A percentile compares a stretch with the other conserved stretches of the same genome.
Conservation (phyloP, 2,113 vertebrate species). For the Perccottus glenii region DNA sequence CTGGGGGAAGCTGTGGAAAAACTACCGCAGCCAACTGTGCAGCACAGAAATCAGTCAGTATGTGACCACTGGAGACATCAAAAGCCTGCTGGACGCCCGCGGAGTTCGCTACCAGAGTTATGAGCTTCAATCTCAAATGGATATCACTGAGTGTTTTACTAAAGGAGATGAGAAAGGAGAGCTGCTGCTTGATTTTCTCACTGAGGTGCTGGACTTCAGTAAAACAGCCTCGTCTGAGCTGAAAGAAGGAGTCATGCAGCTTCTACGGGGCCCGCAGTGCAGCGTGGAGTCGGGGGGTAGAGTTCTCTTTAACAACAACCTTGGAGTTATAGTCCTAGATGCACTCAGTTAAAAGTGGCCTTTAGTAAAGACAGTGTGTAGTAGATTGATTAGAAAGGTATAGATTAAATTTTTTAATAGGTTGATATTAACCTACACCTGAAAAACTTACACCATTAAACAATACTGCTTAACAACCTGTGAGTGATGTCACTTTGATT, state of each 20-base stretch:
- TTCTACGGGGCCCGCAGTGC: constrained; percentile 83
- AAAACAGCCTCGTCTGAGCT: constrained; percentile 83
- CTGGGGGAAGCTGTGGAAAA: constrained; percentile 84
- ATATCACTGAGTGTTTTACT: constrained; percentile 90
- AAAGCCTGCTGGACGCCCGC: constrained; percentile 77
- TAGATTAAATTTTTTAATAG: too few species aligned
- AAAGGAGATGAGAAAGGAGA: constrained; percentile 86
- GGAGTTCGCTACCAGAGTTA: constrained; percentile 79
- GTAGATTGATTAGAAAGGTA: too few species aligned
- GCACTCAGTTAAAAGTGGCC: constrained; percentile 38
- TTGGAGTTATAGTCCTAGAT: constrained; percentile 82
- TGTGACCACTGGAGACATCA: constrained; percentile 80
- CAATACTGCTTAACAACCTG: too few species aligned
- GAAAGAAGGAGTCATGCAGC: constrained; percentile 78
- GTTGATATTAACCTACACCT: too few species aligned
- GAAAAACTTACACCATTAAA: too few species aligned
- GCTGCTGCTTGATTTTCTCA: constrained; percentile 90
- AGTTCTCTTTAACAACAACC: constrained; percentile 87
- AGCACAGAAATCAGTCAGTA: constrained; percentile 75
- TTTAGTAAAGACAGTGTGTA: neutral
- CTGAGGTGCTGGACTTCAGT: constrained; percentile 85
- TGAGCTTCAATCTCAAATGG: constrained; percentile 84
- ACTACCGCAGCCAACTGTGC: constrained; percentile 73
- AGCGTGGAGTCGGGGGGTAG: constrained; percentile 81
- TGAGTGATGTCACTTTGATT: too few species aligned